Evolutionary conservation across 2,888 invertebrate species (phyloP), one percentile per base, ranked within the genome.

Genomic region (Watsonalla binaria): DNA sequence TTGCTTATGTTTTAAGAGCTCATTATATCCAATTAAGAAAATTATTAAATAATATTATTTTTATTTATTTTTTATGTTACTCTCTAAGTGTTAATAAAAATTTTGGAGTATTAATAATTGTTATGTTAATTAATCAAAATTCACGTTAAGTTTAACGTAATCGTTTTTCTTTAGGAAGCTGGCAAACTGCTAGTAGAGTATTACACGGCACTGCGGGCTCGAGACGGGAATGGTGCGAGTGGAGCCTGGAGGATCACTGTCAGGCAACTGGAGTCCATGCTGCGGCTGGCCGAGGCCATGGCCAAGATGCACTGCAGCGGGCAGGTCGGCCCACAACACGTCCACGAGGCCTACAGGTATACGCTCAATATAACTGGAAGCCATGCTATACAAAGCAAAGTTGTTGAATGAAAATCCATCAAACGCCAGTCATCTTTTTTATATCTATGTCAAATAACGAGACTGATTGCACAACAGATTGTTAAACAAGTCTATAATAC

Each of bases 301-400:
- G 99, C 99, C 52, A 95, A 98, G 83, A 93, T 99, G 92, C 96
- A 99, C 85, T 99, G 99, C 83, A 94, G 95, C 64, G 97, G 98
- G 52, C 95, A 96, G 78, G 98, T 99, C 11, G 93, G 94, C 5
- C 92, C 94, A 0, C 94, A 94, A 45, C 99, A 99, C 78, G 99
- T 99, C 0, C 94, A 95, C 72, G 99, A 99, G 88, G 82, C 82
- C 0, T 78, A 81, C 68, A 71, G 76, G 76, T 76, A 50, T n/a
- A 9, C 14, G 1, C n/a, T 7, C 4, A 11, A 49, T 8, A 47
- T 6, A 24, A 39, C n/a, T 46, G 9, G n/a, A 33, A 34, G 33
- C 13, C 24, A 24, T 24, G 24, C 24, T 24, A n/a, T n/a, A n/a
- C n/a, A n/a, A n/a, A n/a, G n/a, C n/a, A 24, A 24, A 24, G 24